Percentiles rank a stretch among this genome's conserved stretches.
phyloP scores from a whole-genome alignment of 2,797 vertebrate species.

The Sphenodon punctatus region DNA sequence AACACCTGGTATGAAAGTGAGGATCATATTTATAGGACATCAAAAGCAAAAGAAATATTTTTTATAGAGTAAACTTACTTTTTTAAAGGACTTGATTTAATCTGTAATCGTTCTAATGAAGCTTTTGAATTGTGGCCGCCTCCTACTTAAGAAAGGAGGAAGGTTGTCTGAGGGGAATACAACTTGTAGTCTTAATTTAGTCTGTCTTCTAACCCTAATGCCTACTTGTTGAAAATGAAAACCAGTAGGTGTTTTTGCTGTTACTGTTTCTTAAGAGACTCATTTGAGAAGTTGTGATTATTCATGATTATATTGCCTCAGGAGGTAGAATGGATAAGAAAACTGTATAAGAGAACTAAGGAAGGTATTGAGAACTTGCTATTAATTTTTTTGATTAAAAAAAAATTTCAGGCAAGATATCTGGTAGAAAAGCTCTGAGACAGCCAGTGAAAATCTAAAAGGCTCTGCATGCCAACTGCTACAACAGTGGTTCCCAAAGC shows the following conservation, averaged over 20 bases:
- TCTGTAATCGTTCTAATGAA: too few species aligned
- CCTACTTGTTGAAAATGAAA: background rate
- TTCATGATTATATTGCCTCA: background rate
- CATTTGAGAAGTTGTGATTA: background rate
- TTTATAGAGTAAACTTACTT: too few species aligned
- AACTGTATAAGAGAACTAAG: background rate
- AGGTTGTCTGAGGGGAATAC: background rate
- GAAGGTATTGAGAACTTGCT: background rate
- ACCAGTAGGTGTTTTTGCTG: background rate
- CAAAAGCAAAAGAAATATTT: too few species aligned
- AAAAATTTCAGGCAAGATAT: background rate
- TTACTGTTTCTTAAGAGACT: background rate
- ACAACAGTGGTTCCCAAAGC: too few species aligned
- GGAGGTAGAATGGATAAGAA: background rate
- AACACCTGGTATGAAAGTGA: too few species aligned
- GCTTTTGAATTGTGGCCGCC: background rate
- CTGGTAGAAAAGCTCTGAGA: background rate
- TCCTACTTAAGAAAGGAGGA: background rate
- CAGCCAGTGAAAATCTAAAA: background rate
- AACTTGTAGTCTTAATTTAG: background rate
- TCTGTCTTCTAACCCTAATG: background rate
- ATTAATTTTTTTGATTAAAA: background rate
- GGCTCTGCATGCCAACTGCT: background rate
- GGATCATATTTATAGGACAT: too few species aligned
- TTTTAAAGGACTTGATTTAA: too few species aligned